Conservation (phyloP, 2,888 invertebrate genomes). For the Oscheius myriophilus region DNA sequence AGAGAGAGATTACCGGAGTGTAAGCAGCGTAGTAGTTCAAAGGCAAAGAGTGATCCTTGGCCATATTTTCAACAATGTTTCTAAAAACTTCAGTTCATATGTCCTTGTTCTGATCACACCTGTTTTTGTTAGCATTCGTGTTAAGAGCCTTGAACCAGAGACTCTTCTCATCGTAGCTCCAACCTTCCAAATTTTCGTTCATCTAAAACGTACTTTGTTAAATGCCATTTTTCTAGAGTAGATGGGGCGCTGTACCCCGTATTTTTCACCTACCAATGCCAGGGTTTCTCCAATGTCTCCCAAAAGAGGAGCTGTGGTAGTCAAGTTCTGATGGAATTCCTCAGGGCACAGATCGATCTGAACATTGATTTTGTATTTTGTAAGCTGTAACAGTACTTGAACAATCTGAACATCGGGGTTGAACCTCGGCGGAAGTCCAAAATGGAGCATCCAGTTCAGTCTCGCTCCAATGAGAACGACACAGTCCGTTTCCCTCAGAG, state of each 20-base stretch:
- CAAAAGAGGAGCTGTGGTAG: constrained; percentile 83
- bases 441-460: constrained; percentile 97
- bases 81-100: neutral
- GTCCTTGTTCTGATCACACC: neutral
- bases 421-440: constrained; percentile 88
- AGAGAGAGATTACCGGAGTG: constrained; percentile 83
- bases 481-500: constrained; percentile 87
- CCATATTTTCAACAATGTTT: constrained; percentile 76
- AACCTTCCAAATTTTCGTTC: constrained; percentile 34
- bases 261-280: constrained; percentile 6
- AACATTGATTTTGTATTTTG: constrained; percentile 9
- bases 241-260: too few species aligned
- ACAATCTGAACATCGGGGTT: constrained; percentile 85
- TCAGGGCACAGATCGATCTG: constrained; percentile 87
- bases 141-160: constrained; percentile 55
- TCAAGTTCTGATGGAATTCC: constrained; percentile 89
- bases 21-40: constrained; percentile 94
- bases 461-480: constrained; percentile 88
- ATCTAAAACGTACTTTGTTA: neutral
- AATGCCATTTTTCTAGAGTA: neutral
- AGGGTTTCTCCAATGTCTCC: constrained; percentile 77
- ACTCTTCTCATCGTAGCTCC: constrained; percentile 47
- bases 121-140: constrained; percentile 58
- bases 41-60: constrained; percentile 80
- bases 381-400: constrained; percentile 80